phyloP scores from a whole-genome alignment of 2,888 invertebrate species.

The Phymatocera aterrima region DNA sequence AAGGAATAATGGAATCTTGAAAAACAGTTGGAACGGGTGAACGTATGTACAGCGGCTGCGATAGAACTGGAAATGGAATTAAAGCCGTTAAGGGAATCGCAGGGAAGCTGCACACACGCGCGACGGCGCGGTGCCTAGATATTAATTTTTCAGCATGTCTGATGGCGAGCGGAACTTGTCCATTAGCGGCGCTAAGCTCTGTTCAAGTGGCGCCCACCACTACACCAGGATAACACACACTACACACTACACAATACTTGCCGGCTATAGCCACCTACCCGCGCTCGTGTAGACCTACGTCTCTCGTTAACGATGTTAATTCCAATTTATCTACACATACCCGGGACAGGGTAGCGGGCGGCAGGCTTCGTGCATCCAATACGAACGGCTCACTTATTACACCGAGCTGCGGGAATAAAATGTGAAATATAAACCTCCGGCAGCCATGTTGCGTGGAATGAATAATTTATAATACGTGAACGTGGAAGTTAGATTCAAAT shows the following conservation, averaged over 20 bases:
- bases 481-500: too few species aligned
- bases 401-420: too few species aligned
- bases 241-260: too few species aligned
- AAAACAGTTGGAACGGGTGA: constrained; percentile 6
- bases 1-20: constrained; percentile 26
- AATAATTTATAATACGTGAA: too few species aligned
- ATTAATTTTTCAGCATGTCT: constrained; percentile 37
- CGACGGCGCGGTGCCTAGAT: too few species aligned
- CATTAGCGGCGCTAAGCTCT: constrained; percentile 36
- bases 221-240: background rate
- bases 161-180: constrained; percentile 35
- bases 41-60: background rate
- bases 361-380: background rate
- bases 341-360: too few species aligned
- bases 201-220: background rate
- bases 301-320: constrained; percentile 23
- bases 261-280: too few species aligned
- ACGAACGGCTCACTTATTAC: background rate
- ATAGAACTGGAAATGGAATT: background rate
- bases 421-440: too few species aligned
- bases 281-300: too few species aligned
- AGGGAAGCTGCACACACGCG: background rate
- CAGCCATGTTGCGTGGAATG: too few species aligned
- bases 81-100: constrained; percentile 20
- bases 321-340: background rate